A percentile compares a stretch with the other conserved stretches of the same genome.
Evolutionary conservation across 2,113 vertebrate species (phyloP).

Genomic region (Glareola pratincola): DNA sequence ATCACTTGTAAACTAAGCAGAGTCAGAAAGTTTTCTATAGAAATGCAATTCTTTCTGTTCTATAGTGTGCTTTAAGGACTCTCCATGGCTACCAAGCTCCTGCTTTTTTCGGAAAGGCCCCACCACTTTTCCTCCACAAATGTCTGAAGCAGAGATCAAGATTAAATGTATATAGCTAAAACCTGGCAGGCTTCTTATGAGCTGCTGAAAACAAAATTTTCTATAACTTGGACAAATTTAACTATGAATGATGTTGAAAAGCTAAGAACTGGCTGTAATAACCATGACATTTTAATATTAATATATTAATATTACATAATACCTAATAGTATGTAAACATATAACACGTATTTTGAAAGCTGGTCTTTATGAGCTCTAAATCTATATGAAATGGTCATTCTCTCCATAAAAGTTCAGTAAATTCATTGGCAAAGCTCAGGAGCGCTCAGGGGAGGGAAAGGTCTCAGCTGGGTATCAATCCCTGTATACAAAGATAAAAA

Average conservation of each 20-base stretch:
- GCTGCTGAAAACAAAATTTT: not conserved
- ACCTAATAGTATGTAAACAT: rapidly evolving
- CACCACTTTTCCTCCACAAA: not conserved
- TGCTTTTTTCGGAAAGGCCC: not conserved
- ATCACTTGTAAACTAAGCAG: not conserved
- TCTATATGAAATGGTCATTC: not conserved
- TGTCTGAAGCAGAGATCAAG: not conserved
- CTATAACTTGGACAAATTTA: not conserved
- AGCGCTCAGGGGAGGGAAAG: not conserved
- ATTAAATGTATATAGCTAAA: not conserved
- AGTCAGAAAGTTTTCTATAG: not conserved
- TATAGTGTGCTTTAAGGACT: not conserved
- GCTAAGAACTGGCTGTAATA: not conserved
- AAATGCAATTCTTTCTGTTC: not conserved
- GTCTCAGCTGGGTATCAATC: not conserved
- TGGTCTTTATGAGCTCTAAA: not conserved
- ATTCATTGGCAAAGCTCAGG: not conserved
- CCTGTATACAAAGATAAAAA: not conserved
- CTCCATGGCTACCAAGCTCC: not conserved
- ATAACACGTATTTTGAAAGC: not conserved
- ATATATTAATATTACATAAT: not conserved
- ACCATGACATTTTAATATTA: not conserved
- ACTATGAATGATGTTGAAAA: not conserved
- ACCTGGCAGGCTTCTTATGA: not conserved
- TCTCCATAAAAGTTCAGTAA: not conserved